Base-by-base conservation (phyloP, 2,797 vertebrate species). In the Enteromius fasciolatus region DNA sequence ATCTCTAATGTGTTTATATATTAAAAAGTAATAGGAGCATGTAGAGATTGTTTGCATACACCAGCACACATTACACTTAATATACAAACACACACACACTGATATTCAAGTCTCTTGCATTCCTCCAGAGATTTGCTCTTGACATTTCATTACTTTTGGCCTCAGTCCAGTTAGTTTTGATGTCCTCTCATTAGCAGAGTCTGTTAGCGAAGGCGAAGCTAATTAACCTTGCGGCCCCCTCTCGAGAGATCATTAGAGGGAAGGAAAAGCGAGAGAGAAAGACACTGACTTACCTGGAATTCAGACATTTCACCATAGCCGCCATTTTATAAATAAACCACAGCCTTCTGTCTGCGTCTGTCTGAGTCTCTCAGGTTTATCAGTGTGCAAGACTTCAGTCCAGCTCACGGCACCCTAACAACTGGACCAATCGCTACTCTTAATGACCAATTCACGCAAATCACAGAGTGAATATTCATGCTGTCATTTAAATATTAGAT, bases 241-340 rank as follows among this genome's bases (percentile, higher is more conserved):
- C 88, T 83, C 80, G 79, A 86, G 87, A 84, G 80, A 78, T 85
- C 81, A 88, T 87, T 89, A 88, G 70, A 82, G 72, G 33, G n/a
- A 76, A 82, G 36, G 36, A 50, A 50, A 33, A 74, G 54, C 31
- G 67, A 78, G 66, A 78, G 61, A 80, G 67, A 81, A 31, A 69
- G 52, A 57, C 36, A 83, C 18, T 15, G 69, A 83, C 91, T 92
- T 90, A 93, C 90, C 90, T 87, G 92, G 88, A 90, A 90, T 91
- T 70, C 90, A 89, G 83, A 88, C 89, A 92, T 93, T 92, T 88
- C 83, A 68, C 83, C 67, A 59, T 36, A 18, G 80, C 82, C 80
- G 83, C 91, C 91, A 91, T 91, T 74, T 89, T 89, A 88, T 84
- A 87, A 84, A 88, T 84, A 88, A 85, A 20, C 44, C 82, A 52